These are phyloP conservation scores for Zosterops borbonicus DNA, from an alignment of 2,113 vertebrate species.

Conservation along the genomic window DNA sequence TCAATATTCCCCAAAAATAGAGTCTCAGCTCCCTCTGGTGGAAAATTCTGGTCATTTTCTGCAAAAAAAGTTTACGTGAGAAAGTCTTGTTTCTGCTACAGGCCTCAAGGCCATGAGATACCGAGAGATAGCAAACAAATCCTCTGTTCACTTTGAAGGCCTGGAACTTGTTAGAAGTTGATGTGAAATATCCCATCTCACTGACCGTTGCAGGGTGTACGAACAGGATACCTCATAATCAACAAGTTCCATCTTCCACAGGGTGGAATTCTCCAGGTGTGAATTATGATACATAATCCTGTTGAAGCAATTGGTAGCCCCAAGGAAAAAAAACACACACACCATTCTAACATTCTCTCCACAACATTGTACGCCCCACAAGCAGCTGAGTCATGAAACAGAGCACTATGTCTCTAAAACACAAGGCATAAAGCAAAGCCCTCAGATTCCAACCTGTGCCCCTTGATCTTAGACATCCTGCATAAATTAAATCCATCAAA, in stretches of 20 bases:
- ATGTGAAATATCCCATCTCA: background rate
- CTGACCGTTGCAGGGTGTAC: background rate
- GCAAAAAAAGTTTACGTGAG: background rate
- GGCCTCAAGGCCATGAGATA: background rate
- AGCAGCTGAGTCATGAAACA: background rate
- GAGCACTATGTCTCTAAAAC: background rate
- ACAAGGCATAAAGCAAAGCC: background rate
- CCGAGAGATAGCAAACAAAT: background rate
- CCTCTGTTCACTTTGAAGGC: background rate
- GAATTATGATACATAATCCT: background rate
- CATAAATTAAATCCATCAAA: background rate
- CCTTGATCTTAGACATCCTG: background rate
- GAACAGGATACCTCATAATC: background rate
- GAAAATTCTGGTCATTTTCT: background rate
- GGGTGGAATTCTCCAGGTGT: background rate
- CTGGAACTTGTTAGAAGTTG: background rate
- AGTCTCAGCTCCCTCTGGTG: slow-evolving; percentile 45
- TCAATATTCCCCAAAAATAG: background rate
- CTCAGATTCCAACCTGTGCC: background rate
- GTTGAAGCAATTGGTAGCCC: rapidly evolving
- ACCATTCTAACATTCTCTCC: background rate
- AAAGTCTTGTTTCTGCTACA: background rate
- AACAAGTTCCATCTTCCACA: background rate
- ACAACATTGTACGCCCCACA: background rate
- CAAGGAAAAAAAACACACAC: background rate